Percentiles rank a stretch among this genome's conserved stretches.
Conservation (phyloP, 2,888 invertebrate species). For the Tiphia femorata region DNA sequence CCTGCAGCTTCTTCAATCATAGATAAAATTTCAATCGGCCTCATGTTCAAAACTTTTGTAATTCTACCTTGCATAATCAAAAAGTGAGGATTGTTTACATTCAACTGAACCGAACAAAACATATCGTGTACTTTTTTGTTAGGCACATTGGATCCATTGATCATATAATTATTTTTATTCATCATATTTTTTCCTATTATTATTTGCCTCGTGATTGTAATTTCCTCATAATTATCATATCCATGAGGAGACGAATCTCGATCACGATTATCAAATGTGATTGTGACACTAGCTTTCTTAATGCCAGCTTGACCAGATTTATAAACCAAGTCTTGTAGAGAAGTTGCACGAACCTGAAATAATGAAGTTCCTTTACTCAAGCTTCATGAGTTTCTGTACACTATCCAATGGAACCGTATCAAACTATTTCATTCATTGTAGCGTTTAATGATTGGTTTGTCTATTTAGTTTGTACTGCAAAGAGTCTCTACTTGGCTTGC, state of each 20-base stretch:
- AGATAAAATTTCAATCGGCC: constrained; percentile 93
- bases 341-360: constrained; percentile 89
- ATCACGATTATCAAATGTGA: constrained; percentile 94
- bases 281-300: constrained; percentile 94
- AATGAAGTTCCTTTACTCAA: too few relatives aligned
- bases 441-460: too few relatives aligned
- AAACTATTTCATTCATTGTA: too few relatives aligned
- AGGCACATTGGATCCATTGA: constrained; percentile 92
- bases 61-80: constrained; percentile 99
- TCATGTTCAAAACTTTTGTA: constrained; percentile 99
- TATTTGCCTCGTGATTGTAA: constrained; percentile 92
- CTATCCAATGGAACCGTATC: too few relatives aligned
- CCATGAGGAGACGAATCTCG: constrained; percentile 87
- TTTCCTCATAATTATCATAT: constrained; percentile 91
- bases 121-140: constrained; percentile 93
- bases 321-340: constrained; percentile 95
- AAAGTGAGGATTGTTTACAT: constrained; percentile 99
- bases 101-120: constrained; percentile 96
- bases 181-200: too few relatives aligned
- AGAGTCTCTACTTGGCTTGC: too few relatives aligned
- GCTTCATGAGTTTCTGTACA: too few relatives aligned
- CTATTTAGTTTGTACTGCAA: too few relatives aligned
- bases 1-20: constrained; percentile 99
- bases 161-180: constrained; percentile 92
- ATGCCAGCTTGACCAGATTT: constrained; percentile 97